Conservation (phyloP, 2,888 invertebrate species). For the Mythimna lalbum region DNA sequence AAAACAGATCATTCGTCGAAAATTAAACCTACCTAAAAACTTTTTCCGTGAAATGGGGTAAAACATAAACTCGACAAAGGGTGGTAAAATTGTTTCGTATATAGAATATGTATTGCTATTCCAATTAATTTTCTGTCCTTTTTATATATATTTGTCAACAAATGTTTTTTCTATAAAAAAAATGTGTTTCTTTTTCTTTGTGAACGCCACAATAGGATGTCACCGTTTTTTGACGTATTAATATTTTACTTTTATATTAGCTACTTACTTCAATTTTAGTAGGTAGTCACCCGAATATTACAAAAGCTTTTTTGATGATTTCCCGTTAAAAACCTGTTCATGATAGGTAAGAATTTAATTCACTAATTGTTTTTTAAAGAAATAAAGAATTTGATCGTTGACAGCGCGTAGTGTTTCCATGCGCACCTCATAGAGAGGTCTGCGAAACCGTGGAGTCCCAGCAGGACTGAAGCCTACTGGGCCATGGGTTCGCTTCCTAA, state of each 20-base stretch:
- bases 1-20: not conserved
- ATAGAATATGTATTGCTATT: constrained; percentile 32
- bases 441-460: no score
- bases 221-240: constrained; percentile 10
- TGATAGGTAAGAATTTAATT: no score
- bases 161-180: constrained; percentile 36
- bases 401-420: no score
- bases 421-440: no score
- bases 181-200: constrained; percentile 24
- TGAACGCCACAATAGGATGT: constrained; percentile 35
- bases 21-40: not conserved
- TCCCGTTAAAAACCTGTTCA: no score
- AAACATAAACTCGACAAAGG: constrained; percentile 20
- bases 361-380: no score
- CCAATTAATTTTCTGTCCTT: constrained; percentile 38
- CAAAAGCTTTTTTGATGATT: no score
- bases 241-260: constrained; percentile 9
- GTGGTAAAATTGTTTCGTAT: constrained; percentile 12
- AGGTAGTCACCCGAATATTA: no score
- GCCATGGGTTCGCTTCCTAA: no score
- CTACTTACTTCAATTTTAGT: not conserved
- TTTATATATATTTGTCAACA: constrained; percentile 13
- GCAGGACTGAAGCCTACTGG: no score
- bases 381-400: no score
- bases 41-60: constrained; percentile 13